Evolutionary conservation across 1,140 invertebrate genomes (phyloP).

Genomic region (Penaeus chinensis): DNA sequence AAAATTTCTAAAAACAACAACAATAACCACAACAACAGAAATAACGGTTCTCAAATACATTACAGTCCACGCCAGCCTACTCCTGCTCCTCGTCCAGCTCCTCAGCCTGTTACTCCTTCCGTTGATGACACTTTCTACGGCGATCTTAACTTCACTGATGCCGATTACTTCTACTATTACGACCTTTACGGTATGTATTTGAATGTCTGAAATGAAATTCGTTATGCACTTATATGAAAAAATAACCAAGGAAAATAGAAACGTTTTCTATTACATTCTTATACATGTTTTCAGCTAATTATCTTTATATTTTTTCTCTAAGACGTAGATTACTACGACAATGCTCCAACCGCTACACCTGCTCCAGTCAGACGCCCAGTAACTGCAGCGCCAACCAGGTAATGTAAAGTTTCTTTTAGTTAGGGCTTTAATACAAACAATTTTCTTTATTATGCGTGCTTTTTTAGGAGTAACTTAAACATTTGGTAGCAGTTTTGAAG

Average conservation of each 20-base stretch:
- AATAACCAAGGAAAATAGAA: neutral
- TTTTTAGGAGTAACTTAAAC: no score
- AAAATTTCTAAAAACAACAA: neutral
- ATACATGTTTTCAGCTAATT: neutral
- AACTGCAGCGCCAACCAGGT: constrained; percentile 1
- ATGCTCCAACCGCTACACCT: neutral
- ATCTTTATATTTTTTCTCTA: neutral
- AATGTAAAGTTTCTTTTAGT: neutral
- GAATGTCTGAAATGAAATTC: neutral
- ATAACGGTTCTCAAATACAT: constrained; percentile 13
- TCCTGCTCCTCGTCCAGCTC: neutral
- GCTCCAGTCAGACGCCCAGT: constrained; percentile 3
- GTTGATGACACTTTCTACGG: constrained; percentile 29
- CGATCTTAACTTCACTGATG: constrained; percentile 45
- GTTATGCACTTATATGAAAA: neutral
- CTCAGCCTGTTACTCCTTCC: neutral
- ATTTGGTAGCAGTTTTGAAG: no score
- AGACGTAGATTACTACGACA: neutral
- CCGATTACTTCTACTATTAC: constrained; percentile 50
- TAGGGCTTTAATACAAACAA: neutral
- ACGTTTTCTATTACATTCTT: neutral
- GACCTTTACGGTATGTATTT: constrained; percentile 49
- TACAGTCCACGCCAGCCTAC: constrained; percentile 8
- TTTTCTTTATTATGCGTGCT: neutral
- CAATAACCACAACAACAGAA: neutral